Evolutionary conservation across 1,140 invertebrate genomes (phyloP).

Genomic region (Euglossa dilemma): DNA sequence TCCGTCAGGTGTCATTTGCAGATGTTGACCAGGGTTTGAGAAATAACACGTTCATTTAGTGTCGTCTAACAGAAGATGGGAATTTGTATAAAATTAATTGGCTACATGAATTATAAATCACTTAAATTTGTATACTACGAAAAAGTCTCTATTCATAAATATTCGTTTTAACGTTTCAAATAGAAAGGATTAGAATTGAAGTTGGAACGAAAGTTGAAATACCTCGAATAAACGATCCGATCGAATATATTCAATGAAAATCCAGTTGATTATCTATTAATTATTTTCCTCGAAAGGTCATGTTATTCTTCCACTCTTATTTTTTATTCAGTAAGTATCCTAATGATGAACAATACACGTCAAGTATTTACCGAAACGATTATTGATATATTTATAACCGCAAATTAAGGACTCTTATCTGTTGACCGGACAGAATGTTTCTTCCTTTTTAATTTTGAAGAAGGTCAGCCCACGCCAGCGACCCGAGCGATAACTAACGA

Average conservation of each 20-base stretch:
- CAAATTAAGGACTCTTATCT: constrained; percentile 31
- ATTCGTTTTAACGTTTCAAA: neutral
- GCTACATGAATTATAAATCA: no score
- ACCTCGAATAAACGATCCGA: neutral
- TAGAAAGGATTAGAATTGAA: neutral
- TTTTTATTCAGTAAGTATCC: no score
- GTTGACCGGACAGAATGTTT: neutral
- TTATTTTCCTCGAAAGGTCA: constrained; percentile 10
- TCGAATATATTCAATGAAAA: neutral
- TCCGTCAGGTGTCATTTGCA: no score
- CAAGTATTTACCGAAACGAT: neutral
- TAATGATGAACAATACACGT: no score
- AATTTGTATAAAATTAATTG: no score
- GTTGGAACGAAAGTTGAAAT: neutral
- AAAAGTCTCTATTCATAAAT: no score
- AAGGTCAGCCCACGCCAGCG: neutral
- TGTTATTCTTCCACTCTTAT: no score
- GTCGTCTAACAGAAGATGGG: no score
- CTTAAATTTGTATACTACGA: no score
- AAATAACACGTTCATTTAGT: no score
- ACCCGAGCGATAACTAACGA: neutral
- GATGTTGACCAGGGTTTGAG: no score
- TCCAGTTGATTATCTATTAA: neutral
- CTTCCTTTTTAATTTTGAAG: neutral
- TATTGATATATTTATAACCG: constrained; percentile 13